phyloP scores from a whole-genome alignment of 1,140 invertebrate genomes.

The Homarus americanus region DNA sequence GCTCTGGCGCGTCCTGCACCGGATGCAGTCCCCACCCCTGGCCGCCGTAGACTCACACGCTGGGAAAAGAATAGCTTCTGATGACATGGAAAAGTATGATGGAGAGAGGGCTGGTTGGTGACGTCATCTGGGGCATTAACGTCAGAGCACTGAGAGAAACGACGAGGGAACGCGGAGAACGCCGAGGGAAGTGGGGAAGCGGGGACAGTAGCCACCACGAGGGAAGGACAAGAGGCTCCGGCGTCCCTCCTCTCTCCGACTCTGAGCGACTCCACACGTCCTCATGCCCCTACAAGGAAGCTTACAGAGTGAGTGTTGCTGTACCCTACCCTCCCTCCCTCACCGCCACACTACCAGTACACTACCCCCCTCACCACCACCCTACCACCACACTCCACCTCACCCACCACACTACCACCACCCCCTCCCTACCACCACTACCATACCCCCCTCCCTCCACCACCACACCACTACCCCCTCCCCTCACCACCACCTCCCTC shows the following conservation, averaged over 20 bases:
- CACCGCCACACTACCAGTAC: no score
- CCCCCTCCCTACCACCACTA: no score
- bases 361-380: no score
- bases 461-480: no score
- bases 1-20: constrained; percentile 46
- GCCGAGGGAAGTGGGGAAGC: constrained; percentile 28
- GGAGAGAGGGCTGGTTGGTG: constrained; percentile 9
- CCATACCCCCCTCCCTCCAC: no score
- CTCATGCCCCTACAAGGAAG: constrained; percentile 24
- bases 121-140: background rate
- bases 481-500: no score
- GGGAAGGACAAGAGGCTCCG: constrained; percentile 38
- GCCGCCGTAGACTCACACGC: constrained; percentile 43
- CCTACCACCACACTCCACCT: no score
- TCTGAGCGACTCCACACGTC: constrained; percentile 45
- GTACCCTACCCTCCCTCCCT: no score
- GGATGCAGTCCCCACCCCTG: constrained; percentile 25
- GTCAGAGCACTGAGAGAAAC: background rate
- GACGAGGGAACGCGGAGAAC: constrained; percentile 17
- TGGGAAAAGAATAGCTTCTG: constrained; percentile 54
- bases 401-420: no score
- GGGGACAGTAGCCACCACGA: constrained; percentile 21
- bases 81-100: constrained; percentile 63
- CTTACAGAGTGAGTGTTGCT: no score
- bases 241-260: constrained; percentile 45